Conservation (phyloP, 2,113 vertebrate species). For the Equus przewalskii region DNA sequence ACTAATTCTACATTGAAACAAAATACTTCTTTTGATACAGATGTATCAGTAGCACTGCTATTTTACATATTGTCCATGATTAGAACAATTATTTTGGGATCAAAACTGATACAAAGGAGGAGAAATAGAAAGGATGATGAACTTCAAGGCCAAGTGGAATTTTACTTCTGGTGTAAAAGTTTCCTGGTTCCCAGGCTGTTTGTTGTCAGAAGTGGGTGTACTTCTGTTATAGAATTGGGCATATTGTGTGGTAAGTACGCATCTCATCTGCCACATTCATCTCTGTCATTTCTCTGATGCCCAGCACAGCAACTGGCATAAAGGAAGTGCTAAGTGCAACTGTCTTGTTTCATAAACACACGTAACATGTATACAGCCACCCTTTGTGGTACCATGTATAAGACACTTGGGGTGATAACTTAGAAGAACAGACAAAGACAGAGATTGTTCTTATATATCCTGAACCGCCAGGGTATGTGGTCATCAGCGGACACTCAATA, state of each 20-base stretch:
- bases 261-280: not conserved
- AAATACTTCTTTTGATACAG: constrained; percentile 37
- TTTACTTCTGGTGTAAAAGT: constrained; percentile 25
- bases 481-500: not conserved
- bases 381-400: not conserved
- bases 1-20: constrained; percentile 41
- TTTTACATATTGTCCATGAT: not conserved
- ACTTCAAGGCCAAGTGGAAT: constrained; percentile 39
- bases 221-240: not conserved
- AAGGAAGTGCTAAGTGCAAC: not conserved
- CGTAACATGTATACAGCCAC: too few relatives aligned
- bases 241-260: not conserved
- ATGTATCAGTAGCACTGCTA: constrained; percentile 10
- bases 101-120: constrained; percentile 53
- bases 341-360: not conserved
- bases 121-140: constrained; percentile 58
- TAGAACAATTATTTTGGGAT: constrained; percentile 47
- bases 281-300: not conserved
- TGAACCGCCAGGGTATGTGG: not conserved
- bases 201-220: not conserved
- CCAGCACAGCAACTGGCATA: not conserved
- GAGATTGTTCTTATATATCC: not conserved
- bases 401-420: not conserved
- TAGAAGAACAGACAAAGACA: not conserved
- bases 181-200: not conserved